Evolutionary conservation across 92 coral and sea anemone species (phyloP).

Genomic region (Zoanthus sociatus): DNA sequence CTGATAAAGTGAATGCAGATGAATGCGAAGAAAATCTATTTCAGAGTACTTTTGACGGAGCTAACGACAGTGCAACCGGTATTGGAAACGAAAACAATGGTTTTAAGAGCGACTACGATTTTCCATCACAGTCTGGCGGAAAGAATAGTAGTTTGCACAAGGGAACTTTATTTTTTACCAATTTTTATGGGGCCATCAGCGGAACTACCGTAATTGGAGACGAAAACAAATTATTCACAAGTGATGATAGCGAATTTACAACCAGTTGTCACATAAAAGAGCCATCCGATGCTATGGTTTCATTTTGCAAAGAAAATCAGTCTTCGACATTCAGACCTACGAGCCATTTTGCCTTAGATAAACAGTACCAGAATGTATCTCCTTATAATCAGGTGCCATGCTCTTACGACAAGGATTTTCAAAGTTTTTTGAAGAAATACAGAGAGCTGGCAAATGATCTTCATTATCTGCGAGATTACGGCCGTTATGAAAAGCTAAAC

Average conservation of each 20-base stretch:
- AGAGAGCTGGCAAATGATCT: not conserved
- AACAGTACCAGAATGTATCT: not conserved
- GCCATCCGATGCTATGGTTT: not conserved
- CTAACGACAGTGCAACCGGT: not conserved
- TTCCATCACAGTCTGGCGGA: not conserved
- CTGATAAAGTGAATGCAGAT: no score
- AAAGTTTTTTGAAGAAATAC: not conserved
- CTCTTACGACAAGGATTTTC: not conserved
- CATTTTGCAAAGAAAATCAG: not conserved
- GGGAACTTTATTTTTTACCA: not conserved
- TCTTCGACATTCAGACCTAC: not conserved
- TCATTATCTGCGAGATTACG: not conserved
- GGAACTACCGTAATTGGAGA: not conserved
- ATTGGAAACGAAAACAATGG: not conserved
- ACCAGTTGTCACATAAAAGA: not conserved
- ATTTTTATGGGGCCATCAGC: not conserved
- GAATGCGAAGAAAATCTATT: not conserved
- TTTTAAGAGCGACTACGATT: not conserved
- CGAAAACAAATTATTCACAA: not conserved
- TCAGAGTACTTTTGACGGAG: not conserved
- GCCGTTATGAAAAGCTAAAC: not conserved
- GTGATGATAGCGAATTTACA: conserved; percentile 57
- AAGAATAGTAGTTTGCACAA: not conserved
- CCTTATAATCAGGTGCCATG: not conserved
- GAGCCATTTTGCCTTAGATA: not conserved